A percentile compares a stretch with the other conserved stretches of the same genome.
Evolutionary conservation across 2,888 invertebrate genomes (phyloP).

Genomic region (Catocala fraxini): DNA sequence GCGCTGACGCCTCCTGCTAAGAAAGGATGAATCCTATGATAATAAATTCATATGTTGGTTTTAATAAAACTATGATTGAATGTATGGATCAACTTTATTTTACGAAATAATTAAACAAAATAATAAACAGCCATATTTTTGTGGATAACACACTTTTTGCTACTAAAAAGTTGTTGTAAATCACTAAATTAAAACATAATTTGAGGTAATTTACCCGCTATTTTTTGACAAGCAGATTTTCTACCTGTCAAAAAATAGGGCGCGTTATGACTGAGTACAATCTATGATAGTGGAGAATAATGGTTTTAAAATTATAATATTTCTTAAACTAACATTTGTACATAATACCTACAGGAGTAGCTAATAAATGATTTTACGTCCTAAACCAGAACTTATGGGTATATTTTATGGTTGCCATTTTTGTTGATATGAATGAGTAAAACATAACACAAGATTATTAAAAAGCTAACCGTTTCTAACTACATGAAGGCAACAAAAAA

Average conservation of each 20-base stretch:
- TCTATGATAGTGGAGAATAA: constrained; percentile 47
- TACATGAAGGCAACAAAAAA: constrained; percentile 4
- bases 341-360: constrained; percentile 41
- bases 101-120: constrained; percentile 49
- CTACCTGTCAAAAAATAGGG: constrained; percentile 22
- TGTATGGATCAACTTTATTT: constrained; percentile 55
- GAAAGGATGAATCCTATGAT: no score
- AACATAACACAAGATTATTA: background rate
- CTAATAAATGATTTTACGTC: constrained; percentile 25
- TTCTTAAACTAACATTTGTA: constrained; percentile 51
- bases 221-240: constrained; percentile 23
- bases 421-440: constrained; percentile 3
- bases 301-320: constrained; percentile 39
- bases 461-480: constrained; percentile 1
- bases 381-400: constrained; percentile 19
- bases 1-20: no score
- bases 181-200: constrained; percentile 15
- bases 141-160: constrained; percentile 32
- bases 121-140: constrained; percentile 49
- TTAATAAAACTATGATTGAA: constrained; percentile 42
- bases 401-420: constrained; percentile 9
- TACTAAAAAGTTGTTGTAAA: constrained; percentile 28
- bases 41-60: background rate
- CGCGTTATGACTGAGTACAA: constrained; percentile 34
- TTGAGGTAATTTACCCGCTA: constrained; percentile 11